Evolutionary conservation across 1,140 invertebrate genomes (phyloP).

Genomic region (Watersipora subatra): DNA sequence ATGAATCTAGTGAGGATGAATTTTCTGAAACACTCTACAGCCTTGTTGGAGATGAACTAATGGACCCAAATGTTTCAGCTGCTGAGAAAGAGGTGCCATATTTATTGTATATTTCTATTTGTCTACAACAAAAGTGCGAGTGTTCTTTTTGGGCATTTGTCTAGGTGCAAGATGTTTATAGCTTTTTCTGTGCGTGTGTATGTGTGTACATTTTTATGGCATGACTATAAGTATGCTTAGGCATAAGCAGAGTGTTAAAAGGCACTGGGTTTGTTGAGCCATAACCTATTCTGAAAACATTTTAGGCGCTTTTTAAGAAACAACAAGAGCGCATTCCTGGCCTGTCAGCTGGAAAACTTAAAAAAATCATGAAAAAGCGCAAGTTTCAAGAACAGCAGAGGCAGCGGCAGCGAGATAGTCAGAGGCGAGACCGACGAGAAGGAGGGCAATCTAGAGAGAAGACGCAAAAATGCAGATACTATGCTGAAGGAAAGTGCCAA

Average conservation of each 20-base stretch:
- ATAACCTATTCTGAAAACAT: not conserved
- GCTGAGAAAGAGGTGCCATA: not conserved
- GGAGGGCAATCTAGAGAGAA: constrained; percentile 6
- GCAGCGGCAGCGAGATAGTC: not conserved
- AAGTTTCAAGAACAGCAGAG: not conserved
- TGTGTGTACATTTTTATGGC: too few species aligned
- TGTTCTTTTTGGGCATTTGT: too few species aligned
- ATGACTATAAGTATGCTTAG: too few species aligned
- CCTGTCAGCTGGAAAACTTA: not conserved
- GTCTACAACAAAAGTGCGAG: too few species aligned
- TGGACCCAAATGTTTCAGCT: not conserved
- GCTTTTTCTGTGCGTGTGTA: too few species aligned
- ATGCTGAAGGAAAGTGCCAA: constrained; percentile 74
- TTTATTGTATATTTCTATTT: too few species aligned
- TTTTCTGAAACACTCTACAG: not conserved
- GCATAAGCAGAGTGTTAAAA: too few species aligned
- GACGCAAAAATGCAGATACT: constrained; percentile 53
- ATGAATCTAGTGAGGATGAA: not conserved
- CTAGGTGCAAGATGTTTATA: too few species aligned
- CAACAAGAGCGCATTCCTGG: not conserved
- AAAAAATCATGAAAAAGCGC: not conserved
- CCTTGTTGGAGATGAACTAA: not conserved
- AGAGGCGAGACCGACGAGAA: not conserved
- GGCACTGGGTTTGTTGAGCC: too few species aligned
- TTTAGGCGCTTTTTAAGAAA: not conserved